Percentiles rank a stretch among this genome's conserved stretches.
phyloP scores from a whole-genome alignment of 2,888 invertebrate species.

The Rotaria macrura region DNA sequence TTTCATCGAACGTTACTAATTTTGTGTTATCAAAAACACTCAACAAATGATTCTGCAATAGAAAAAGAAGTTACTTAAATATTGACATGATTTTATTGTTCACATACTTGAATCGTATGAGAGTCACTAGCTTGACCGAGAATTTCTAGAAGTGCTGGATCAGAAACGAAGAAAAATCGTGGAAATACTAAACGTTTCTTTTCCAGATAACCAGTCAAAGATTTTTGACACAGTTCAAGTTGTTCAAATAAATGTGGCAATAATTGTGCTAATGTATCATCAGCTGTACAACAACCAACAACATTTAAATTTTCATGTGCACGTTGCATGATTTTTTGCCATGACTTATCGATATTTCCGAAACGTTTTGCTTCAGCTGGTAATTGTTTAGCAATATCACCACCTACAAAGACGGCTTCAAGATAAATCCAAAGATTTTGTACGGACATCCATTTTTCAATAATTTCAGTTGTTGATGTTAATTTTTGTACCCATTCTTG shows the following conservation, averaged over 20 bases:
- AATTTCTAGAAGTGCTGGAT: conserved; percentile 50
- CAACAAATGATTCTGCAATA: conserved; percentile 70
- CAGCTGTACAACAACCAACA: conserved; percentile 86
- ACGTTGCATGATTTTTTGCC: conserved; percentile 83
- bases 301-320: conserved; percentile 92
- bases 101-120: conserved; percentile 49
- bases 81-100: no score
- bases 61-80: not conserved
- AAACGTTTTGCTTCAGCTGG: conserved; percentile 59
- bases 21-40: conserved; percentile 92
- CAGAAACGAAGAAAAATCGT: conserved; percentile 51
- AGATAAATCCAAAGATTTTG: conserved; percentile 97
- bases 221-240: conserved; percentile 87
- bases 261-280: conserved; percentile 77
- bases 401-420: conserved; percentile 93
- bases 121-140: conserved; percentile 51
- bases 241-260: conserved; percentile 88
- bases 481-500: conserved; percentile 89
- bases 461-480: conserved; percentile 86
- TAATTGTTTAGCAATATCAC: conserved; percentile 89
- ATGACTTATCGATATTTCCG: conserved; percentile 90
- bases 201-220: conserved; percentile 65
- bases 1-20: conserved; percentile 79
- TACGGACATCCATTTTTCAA: conserved; percentile 89
- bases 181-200: conserved; percentile 50